Evolutionary conservation across 1,140 invertebrate genomes (phyloP), one percentile per base, ranked within the genome.

Genomic region (Anoplolepis gracilipes): DNA sequence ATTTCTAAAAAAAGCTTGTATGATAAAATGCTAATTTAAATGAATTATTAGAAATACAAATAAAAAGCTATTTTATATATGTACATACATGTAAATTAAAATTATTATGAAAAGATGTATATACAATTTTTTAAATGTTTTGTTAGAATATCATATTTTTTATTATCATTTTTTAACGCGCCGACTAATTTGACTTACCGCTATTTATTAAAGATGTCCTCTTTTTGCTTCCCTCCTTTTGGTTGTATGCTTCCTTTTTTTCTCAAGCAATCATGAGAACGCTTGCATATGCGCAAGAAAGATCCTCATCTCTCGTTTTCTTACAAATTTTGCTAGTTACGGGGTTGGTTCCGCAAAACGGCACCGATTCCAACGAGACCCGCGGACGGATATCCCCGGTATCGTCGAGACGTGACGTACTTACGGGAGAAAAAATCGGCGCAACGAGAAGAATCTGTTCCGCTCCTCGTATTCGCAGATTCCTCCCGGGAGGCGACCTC

Each of bases 361-460:
- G 62, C 69, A 64, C 67, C 78, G 84, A 87, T 87, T 77, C 62
- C 72, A 75, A 39, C 49, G 46, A 75, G 69, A 49, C 65, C 22
- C 65, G 33, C 25, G 69, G 64, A 72, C 42, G 81, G 53, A 72
- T 84, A 77, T 65, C 69, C 39, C 19, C 62, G 42, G 67, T 88
- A 92, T 93, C 90, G 91, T 78, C 86, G 77, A 87, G 88, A 92
- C 92, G 92, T 92, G 92, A 92, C 90, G 87, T 86, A 92, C 86
- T 92, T 92, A 92, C 90, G 90, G 75, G 88, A 92, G 46, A 87
- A 88, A 78, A 88, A 85, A 92, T 90, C 82, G 89, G 72, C 84
- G 88, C 73, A 69, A 79, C 57, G 65, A 86, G 70, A 86, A 33
- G n/a, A 67, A 87, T 87, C 72, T 49, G 46, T 73, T 85, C 69